These are phyloP conservation scores for Coryphaenoides rupestris DNA, from an alignment of 2,113 vertebrate species.

Conservation along the genomic window DNA sequence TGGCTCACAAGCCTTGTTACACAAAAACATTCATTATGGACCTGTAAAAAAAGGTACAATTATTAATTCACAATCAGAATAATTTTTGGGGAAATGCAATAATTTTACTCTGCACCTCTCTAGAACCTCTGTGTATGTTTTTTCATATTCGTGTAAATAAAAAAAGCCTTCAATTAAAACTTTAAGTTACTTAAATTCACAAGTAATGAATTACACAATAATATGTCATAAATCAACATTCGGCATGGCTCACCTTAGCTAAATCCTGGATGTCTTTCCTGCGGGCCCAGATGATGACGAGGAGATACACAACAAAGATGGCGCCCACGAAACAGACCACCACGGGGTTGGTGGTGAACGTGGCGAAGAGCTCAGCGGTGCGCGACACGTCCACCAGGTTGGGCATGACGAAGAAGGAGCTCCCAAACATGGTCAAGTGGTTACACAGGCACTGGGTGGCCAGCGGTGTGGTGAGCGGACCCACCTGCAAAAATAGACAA, in stretches of 20 bases:
- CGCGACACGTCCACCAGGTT: slow-evolving; percentile 81
- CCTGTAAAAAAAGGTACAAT: too few species aligned
- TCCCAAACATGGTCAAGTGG: slow-evolving; percentile 92
- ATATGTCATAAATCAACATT: not conserved
- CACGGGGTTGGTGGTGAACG: slow-evolving; percentile 87
- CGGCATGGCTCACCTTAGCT: slow-evolving; percentile 75
- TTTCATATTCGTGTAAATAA: too few species aligned
- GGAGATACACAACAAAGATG: slow-evolving; percentile 79
- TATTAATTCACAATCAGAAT: too few species aligned
- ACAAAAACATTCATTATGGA: too few species aligned
- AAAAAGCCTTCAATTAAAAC: too few species aligned
- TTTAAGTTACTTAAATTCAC: not conserved
- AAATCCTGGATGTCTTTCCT: slow-evolving; percentile 87
- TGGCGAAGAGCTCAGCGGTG: slow-evolving; percentile 84
- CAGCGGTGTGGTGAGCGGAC: slow-evolving; percentile 74
- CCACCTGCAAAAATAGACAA: slow-evolving; percentile 74
- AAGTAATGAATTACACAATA: too few species aligned
- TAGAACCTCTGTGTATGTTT: too few species aligned
- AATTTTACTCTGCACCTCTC: too few species aligned
- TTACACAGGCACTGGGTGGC: slow-evolving; percentile 88
- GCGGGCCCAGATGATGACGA: slow-evolving; percentile 85
- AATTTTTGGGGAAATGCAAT: too few species aligned
- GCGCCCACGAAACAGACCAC: slow-evolving; percentile 87
- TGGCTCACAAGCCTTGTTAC: too few species aligned
- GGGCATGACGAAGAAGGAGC: slow-evolving; percentile 88